Evolutionary conservation across 2,113 vertebrate genomes (phyloP), one percentile per base, ranked within the genome.

Genomic region (Pterocles burchelli): DNA sequence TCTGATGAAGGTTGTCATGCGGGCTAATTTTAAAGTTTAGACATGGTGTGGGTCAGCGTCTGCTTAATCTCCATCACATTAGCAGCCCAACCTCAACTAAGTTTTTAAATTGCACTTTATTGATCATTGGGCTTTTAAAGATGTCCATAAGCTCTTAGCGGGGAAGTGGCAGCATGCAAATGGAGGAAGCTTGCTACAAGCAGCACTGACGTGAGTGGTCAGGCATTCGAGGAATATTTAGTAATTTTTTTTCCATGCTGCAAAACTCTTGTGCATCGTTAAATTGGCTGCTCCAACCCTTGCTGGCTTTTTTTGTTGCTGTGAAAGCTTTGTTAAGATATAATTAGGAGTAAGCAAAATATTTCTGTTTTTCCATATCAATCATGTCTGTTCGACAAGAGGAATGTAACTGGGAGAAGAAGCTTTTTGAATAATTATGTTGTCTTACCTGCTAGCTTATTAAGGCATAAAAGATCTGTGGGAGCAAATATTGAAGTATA

Each of bases 311-410:
- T 77, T 62, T 77, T 54, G 52, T 49, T 72, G 41, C 62, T 85
- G 36, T 36, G 36, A 85, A 75, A 87, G 70, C n/a, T 85, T 70
- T 1, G 1, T 85, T 41, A 46, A 33, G 77, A 6, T 55, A 9
- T 28, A 62, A 66, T 66, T 66, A 36, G 26, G 46, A 77, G 13
- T 26, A 77, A 83, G 41, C 11, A 57, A 84, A 90, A 31, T 79
- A 66, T 66, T 88, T 85, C 71, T 85, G 25, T 4, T 52, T 95
- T 76, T 73, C 43, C 2, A 0, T 49, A 20, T 73, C 28, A 51
- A 46, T 80, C 0, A 0, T 1, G 1, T 72, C 36, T 46, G 18
- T 68, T 73, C 0, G 0, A 51, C 11, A 18, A 26, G 48, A 86
- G 74, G 16, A 59, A 24, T 1, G 5, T 57, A 29, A 6, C 54